Conservation (phyloP, 2,113 vertebrate species). For the Phoxinus phoxinus region DNA sequence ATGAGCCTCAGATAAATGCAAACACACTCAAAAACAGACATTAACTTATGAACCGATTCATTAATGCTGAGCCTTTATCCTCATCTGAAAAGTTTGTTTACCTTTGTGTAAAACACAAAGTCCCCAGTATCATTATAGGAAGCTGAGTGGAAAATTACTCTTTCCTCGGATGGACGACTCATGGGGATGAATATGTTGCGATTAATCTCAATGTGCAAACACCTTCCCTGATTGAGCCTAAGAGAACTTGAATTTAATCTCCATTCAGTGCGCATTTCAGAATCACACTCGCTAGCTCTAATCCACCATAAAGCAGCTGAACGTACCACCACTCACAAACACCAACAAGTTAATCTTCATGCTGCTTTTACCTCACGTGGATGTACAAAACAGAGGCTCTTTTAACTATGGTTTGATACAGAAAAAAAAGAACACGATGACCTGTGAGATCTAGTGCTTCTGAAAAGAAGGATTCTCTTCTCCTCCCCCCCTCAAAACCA, state of each 20-base stretch:
- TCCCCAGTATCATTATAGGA: conserved; percentile 52
- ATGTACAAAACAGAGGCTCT: conserved; percentile 37
- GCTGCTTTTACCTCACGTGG: conserved; percentile 36
- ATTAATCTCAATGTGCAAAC: conserved; percentile 52
- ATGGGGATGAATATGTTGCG: conserved; percentile 1
- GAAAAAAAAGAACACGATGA: conserved; percentile 14
- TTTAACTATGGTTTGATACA: conserved; percentile 26
- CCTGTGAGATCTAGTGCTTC: conserved; percentile 33
- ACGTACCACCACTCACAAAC: not conserved
- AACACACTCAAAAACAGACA: conserved; percentile 24
- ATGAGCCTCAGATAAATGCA: not conserved
- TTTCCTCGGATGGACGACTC: conserved; percentile 21
- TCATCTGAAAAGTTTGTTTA: conserved; percentile 44
- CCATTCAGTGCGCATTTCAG: not conserved
- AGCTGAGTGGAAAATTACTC: conserved; percentile 54
- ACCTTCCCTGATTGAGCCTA: conserved; percentile 24
- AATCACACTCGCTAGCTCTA: not conserved
- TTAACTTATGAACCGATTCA: not conserved
- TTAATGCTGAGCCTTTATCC: not conserved
- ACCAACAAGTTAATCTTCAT: conserved; percentile 36
- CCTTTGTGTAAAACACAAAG: conserved; percentile 40
- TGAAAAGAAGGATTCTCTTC: conserved; percentile 43
- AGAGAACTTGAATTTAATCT: conserved; percentile 3
- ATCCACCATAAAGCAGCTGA: conserved; percentile 22
- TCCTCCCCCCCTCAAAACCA: not conserved